These are phyloP conservation scores for Polydrusus cervinus DNA, from an alignment of 2,888 invertebrate genomes.

Conservation along the genomic window DNA sequence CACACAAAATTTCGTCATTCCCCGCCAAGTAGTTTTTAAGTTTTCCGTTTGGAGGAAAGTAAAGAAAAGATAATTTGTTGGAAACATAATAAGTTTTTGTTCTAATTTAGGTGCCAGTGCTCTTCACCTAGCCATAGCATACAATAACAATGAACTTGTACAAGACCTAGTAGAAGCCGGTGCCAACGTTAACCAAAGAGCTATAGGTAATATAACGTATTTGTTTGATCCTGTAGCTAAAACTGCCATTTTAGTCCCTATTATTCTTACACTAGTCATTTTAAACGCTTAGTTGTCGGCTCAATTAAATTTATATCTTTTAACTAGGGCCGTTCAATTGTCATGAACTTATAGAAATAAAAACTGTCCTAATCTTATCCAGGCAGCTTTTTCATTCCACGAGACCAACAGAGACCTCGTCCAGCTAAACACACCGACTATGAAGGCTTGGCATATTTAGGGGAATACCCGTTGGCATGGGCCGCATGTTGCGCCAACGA, in stretches of 20 bases:
- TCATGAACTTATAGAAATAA: no score
- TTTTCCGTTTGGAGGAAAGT: no score
- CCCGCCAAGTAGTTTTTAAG: no score
- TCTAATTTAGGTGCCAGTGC: slow-evolving; percentile 85
- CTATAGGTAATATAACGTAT: slow-evolving; percentile 86
- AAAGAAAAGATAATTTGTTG: no score
- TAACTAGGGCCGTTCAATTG: no score
- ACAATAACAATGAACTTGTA: slow-evolving; percentile 95
- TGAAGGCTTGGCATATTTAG: slow-evolving; percentile 96
- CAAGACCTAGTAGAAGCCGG: slow-evolving; percentile 94
- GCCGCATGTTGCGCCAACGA: slow-evolving; percentile 98
- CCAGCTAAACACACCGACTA: slow-evolving; percentile 92
- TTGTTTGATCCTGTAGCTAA: no score
- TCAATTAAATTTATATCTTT: no score
- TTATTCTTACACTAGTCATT: no score
- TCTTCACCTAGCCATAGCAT: slow-evolving; percentile 96
- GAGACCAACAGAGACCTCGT: slow-evolving; percentile 90
- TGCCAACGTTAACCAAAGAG: slow-evolving; percentile 93
- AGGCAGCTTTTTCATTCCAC: slow-evolving; percentile 94
- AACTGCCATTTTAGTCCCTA: no score
- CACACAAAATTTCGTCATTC: no score
- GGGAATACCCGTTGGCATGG: slow-evolving; percentile 98
- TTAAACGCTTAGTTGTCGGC: no score
- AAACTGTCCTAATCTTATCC: slow-evolving; percentile 39
- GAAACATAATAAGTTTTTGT: background rate